Evolutionary conservation across 2,888 invertebrate genomes (phyloP), one percentile per base, ranked within the genome.

Genomic region (Drosophila silvestris): DNA sequence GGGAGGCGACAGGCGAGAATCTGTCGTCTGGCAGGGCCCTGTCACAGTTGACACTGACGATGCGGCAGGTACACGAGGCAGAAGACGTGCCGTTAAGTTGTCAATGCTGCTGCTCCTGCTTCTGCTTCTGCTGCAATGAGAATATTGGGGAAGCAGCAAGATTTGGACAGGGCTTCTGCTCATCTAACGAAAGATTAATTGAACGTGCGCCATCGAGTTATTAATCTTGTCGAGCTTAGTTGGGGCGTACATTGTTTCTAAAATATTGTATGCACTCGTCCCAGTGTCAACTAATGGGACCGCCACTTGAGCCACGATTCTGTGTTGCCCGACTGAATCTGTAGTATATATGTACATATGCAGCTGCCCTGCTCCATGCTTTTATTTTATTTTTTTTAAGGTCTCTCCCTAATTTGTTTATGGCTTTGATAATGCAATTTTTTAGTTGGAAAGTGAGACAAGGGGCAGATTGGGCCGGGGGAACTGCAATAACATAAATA

Each of bases 211-310:
- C 89, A 88, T 83, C 82, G 79, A 84, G 87, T 91, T 91, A 92
- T 92, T 91, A 91, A 92, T 92, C 92, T 92, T 92, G 78, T 86
- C 81, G 84, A 89, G 89, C 88, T 89, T 88, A 84, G 88, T 80
- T 68, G 73, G 73, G 71, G 53, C 71, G 67, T 50, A 41, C 81
- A 83, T 78, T 90, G 81, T 87, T 85, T 86, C 80, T 91, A 88
- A 91, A 90, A 89, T 91, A 92, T 91, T 89, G 81, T 82, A 79
- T 37, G 81, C 81, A 83, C 82, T 72, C 76, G 74, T 72, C 64
- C 71, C 76, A 74, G 89, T 91, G 90, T 92, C 91, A 92, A 82
- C 86, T 91, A 91, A 89, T 87, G 89, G 84, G 77, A 72, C 79
- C 77, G 83, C 72, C 78, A 89, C 90, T 86, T 90, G 91, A 87